Base-by-base conservation (phyloP, 2,888 invertebrate species). In the Margaritifera margaritifera region DNA sequence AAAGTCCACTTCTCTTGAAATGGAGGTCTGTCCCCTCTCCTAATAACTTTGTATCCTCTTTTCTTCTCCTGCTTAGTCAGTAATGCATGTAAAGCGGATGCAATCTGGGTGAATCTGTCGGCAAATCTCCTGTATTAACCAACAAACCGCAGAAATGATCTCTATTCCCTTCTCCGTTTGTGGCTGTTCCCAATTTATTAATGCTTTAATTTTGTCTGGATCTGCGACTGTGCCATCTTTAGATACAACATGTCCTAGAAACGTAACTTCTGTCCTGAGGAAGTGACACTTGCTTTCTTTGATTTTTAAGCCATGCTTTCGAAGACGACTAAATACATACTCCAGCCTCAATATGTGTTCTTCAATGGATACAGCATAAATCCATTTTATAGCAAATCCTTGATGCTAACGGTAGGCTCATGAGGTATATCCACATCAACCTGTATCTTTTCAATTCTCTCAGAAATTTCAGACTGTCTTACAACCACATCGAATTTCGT, bases 221-320 rank as follows among this genome's bases (percentile, higher is more conserved):
- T 77, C 77, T 19, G 78, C 58, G 2, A 58, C 42, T 24, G 72
- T 62, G 22, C 72, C 74, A 19, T 71, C 53, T 22, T 64, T 54
- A 22, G 65, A 67, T 3, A 72, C 56, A 24, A 58, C 42, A 68
- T 72, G 71, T 19, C 71, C 68, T 18, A 64, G 25, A 56, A 68
- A 68, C 42, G 50, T 63, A 15, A 75, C 62, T 54, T 66, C 18
- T 22, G 54, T 25, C 50, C 62, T 50, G 24, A 72, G 62, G 27
- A 77, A 68, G n/a, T 69, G 59, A 54, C 71, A 72, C 52, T 79
- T 77, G 24, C 24, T 54, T 19, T 64, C 57, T 50, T 75, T 75
- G 25, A 78, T 24, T 42, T 78, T 75, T 18, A 81, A 63, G 6
- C 66, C 68, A 53, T 50, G 50, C 0, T 71, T 55, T 20, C 54